Evolutionary conservation across 2,888 invertebrate species (phyloP).

Genomic region (Volucella inanis): DNA sequence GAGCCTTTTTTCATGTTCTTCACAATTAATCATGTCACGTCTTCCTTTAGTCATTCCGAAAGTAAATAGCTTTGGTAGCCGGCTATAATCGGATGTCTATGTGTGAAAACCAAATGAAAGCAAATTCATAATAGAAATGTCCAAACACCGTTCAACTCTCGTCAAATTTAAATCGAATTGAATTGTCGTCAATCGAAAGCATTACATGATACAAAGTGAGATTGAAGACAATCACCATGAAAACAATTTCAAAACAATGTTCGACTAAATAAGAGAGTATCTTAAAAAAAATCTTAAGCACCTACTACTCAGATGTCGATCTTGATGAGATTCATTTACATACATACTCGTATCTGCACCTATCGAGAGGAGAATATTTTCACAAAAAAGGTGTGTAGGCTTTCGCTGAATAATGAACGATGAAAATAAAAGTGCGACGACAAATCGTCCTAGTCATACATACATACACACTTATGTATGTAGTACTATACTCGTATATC

Average conservation of each 20-base stretch:
- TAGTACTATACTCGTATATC: not conserved
- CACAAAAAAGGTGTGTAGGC: conserved; percentile 46
- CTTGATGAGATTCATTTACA: conserved; percentile 12
- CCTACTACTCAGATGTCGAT: conserved; percentile 10
- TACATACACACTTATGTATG: not conserved
- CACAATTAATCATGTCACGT: conserved; percentile 64
- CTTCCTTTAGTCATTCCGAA: conserved; percentile 39
- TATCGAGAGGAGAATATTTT: conserved; percentile 13
- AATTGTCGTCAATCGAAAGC: conserved; percentile 29
- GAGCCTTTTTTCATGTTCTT: conserved; percentile 7
- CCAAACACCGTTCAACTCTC: conserved; percentile 17
- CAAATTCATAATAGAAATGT: not conserved
- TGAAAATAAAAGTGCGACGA: conserved; percentile 8
- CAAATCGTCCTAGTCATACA: too few relatives aligned
- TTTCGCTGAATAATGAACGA: conserved; percentile 39
- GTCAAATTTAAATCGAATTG: conserved; percentile 13
- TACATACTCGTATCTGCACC: not conserved
- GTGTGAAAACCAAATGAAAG: conserved; percentile 7
- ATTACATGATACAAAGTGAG: conserved; percentile 28
- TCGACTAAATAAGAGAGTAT: conserved; percentile 10
- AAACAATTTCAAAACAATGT: conserved; percentile 30
- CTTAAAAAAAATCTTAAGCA: conserved; percentile 1
- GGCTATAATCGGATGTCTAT: conserved; percentile 20
- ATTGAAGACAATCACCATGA: conserved; percentile 15
- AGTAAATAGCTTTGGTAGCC: conserved; percentile 33